Conservation (phyloP, 2,113 vertebrate genomes). For the Callorhinus ursinus region DNA sequence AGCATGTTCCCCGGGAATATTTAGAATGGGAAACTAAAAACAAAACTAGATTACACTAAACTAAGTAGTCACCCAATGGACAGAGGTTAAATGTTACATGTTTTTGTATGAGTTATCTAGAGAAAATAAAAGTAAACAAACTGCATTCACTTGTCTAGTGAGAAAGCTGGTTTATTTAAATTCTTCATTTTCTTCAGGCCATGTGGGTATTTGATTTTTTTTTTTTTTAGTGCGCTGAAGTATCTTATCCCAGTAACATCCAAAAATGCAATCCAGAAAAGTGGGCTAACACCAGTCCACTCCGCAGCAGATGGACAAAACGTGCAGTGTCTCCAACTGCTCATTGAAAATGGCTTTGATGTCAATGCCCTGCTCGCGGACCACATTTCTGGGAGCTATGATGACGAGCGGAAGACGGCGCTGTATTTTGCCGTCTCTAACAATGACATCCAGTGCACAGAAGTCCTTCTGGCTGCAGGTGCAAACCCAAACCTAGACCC, state of each 20-base stretch:
- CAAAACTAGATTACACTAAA: background rate
- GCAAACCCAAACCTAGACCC: constrained; percentile 91
- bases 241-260: constrained; percentile 90
- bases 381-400: constrained; percentile 88
- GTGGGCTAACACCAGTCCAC: constrained; percentile 90
- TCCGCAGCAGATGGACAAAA: constrained; percentile 91
- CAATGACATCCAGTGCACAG: constrained; percentile 88
- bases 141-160: background rate
- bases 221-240: constrained; percentile 87
- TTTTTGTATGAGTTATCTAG: background rate
- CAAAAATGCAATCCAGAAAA: constrained; percentile 87
- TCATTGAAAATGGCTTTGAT: constrained; percentile 89
- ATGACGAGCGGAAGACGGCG: constrained; percentile 88
- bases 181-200: background rate
- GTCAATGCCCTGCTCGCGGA: constrained; percentile 88
- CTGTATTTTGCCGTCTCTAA: constrained; percentile 92
- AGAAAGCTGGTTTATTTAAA: background rate
- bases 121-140: background rate
- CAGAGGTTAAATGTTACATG: background rate
- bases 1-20: background rate
- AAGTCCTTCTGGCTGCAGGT: constrained; percentile 87
- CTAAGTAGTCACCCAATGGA: background rate
- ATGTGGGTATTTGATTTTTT: background rate
- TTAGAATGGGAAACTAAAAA: constrained; percentile 28
- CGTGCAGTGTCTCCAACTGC: constrained; percentile 88